These are phyloP conservation scores for Oncorhynchus nerka DNA, from an alignment of 2,113 vertebrate genomes.

Conservation along the genomic window DNA sequence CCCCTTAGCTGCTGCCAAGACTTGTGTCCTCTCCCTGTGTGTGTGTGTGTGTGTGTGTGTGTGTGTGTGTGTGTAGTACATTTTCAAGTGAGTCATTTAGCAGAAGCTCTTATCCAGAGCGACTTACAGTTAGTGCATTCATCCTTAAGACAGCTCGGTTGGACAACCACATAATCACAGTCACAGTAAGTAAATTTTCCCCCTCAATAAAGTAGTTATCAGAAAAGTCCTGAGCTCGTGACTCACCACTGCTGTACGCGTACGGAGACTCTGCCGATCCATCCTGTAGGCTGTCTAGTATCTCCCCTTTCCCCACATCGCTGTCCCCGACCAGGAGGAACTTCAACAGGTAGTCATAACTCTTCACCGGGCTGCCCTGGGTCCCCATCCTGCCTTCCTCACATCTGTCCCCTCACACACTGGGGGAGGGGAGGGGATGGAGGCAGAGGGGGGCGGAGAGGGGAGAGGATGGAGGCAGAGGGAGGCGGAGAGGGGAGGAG, in stretches of 20 bases:
- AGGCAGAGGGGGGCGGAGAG: no score
- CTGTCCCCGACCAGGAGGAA: slow-evolving; percentile 96
- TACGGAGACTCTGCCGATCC: slow-evolving; percentile 94
- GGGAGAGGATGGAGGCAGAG: not conserved
- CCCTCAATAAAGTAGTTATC: no score
- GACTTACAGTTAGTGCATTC: no score
- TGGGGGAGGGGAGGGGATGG: not conserved
- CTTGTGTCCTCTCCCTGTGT: no score
- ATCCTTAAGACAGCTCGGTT: no score
- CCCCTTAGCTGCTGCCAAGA: no score
- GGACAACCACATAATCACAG: no score
- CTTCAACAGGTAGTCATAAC: slow-evolving; percentile 96
- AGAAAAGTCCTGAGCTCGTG: not conserved
- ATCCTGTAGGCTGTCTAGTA: slow-evolving; percentile 94
- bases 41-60: not conserved
- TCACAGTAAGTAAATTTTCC: no score
- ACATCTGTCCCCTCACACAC: slow-evolving; percentile 58
- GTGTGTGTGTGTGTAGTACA: no score
- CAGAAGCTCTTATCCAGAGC: no score
- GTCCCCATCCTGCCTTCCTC: slow-evolving; percentile 85
- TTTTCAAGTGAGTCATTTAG: no score
- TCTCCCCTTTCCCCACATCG: slow-evolving; percentile 96
- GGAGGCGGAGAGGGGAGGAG: no score
- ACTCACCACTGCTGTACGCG: slow-evolving; percentile 95
- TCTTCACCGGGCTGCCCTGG: slow-evolving; percentile 95